Percentiles rank a stretch among this genome's conserved stretches.
Conservation (phyloP, 2,113 vertebrate genomes). For the Plestiodon gilberti region DNA sequence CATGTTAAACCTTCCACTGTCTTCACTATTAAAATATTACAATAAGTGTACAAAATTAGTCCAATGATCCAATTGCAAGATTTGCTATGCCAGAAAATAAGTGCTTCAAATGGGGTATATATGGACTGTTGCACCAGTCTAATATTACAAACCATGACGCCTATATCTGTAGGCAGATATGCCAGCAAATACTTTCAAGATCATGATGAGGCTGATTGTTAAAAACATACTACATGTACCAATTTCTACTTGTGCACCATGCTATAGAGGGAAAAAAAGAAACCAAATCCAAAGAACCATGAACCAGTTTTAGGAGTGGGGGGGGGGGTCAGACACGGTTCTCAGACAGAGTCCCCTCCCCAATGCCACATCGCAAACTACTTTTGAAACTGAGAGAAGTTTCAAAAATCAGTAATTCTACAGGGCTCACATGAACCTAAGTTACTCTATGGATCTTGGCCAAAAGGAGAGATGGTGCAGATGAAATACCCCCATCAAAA, state of each 20-base stretch:
- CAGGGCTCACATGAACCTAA: not conserved
- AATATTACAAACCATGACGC: not conserved
- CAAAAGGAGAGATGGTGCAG: constrained; percentile 47
- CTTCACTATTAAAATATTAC: not conserved
- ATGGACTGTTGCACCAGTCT: not conserved
- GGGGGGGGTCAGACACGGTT: not conserved
- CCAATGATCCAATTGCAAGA: not conserved
- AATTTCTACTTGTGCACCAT: constrained; percentile 51
- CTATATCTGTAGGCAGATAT: not conserved
- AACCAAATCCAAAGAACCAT: not conserved
- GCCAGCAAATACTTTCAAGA: not conserved
- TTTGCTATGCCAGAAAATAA: not conserved
- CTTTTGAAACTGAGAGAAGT: not conserved
- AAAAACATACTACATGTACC: not conserved
- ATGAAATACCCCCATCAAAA: constrained; percentile 61
- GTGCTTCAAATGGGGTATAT: not conserved
- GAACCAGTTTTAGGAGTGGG: not conserved
- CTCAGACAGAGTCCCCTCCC: not conserved
- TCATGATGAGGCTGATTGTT: not conserved
- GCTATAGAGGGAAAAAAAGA: constrained; percentile 37
- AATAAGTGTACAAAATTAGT: not conserved
- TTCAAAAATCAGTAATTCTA: not conserved
- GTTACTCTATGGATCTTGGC: not conserved
- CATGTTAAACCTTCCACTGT: not conserved
- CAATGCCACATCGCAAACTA: not conserved